Evolutionary conservation across 2,888 invertebrate species (phyloP).

Genomic region (Kuschelorhynchus macadamiae): DNA sequence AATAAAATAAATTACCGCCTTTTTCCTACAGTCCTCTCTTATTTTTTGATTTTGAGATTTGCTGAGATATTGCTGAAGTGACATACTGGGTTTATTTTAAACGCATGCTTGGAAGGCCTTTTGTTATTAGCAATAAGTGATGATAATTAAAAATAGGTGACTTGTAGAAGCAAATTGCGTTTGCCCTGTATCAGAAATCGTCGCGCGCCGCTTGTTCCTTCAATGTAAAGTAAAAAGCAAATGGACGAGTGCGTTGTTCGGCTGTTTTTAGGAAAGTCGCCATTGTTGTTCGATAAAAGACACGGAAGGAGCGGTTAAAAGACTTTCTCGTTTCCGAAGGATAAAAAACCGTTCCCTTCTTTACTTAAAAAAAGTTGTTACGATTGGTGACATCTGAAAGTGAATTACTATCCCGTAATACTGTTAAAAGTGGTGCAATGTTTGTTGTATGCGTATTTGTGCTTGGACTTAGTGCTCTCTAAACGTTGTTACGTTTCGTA

Average conservation of each 20-base stretch:
- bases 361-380: conserved; percentile 12
- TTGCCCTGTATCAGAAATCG: conserved; percentile 63
- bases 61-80: too few relatives aligned
- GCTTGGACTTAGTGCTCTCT: conserved; percentile 57
- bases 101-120: too few relatives aligned
- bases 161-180: conserved; percentile 59
- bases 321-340: neutral
- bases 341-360: conserved; percentile 16
- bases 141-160: conserved; percentile 54
- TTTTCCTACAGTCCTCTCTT: too few relatives aligned
- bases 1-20: too few relatives aligned
- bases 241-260: conserved; percentile 67
- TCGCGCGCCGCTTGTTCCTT: conserved; percentile 59
- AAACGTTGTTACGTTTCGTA: conserved; percentile 61
- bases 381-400: conserved; percentile 25
- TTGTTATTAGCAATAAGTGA: too few relatives aligned
- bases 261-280: conserved; percentile 67
- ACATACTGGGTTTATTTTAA: too few relatives aligned
- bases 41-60: too few relatives aligned
- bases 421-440: conserved; percentile 67
- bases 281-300: conserved; percentile 68
- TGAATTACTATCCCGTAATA: conserved; percentile 56
- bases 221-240: conserved; percentile 51
- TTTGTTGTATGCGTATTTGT: conserved; percentile 66
- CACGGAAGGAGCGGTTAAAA: conserved; percentile 53